Evolutionary conservation across 2,888 invertebrate species (phyloP).

Genomic region (Caradrina clavipalpis): DNA sequence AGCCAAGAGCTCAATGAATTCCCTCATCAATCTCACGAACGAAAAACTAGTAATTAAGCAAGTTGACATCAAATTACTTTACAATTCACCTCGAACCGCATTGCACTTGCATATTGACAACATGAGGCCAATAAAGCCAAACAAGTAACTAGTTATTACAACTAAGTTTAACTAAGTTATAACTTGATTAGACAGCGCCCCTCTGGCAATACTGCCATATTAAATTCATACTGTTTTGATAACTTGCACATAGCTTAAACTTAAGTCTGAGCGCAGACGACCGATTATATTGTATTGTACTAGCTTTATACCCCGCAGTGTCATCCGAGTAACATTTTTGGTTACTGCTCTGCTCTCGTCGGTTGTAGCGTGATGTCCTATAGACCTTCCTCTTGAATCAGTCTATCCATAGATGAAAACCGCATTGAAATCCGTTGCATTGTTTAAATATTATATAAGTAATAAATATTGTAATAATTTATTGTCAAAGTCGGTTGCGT

Average conservation of each 20-base stretch:
- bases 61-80: constrained; percentile 20
- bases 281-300: too few species aligned
- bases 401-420: too few species aligned
- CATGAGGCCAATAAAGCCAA: constrained; percentile 22
- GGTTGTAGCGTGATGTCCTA: too few species aligned
- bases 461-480: too few species aligned
- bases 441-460: too few species aligned
- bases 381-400: too few species aligned
- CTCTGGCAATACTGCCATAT: constrained; percentile 33
- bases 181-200: constrained; percentile 42
- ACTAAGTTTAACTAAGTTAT: constrained; percentile 21
- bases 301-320: too few species aligned
- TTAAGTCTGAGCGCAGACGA: constrained; percentile 27
- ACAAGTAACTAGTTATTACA: constrained; percentile 42
- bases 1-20: neutral
- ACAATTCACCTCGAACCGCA: constrained; percentile 5
- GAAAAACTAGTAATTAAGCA: neutral
- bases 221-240: constrained; percentile 57
- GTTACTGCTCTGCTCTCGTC: too few species aligned
- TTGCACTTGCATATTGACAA: constrained; percentile 40
- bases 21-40: constrained; percentile 1
- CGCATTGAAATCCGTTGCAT: too few species aligned
- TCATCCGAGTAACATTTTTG: too few species aligned
- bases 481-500: too few species aligned
- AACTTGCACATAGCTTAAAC: constrained; percentile 36